Conservation (phyloP, 2,797 vertebrate species). For the Smutsia temminckii region DNA sequence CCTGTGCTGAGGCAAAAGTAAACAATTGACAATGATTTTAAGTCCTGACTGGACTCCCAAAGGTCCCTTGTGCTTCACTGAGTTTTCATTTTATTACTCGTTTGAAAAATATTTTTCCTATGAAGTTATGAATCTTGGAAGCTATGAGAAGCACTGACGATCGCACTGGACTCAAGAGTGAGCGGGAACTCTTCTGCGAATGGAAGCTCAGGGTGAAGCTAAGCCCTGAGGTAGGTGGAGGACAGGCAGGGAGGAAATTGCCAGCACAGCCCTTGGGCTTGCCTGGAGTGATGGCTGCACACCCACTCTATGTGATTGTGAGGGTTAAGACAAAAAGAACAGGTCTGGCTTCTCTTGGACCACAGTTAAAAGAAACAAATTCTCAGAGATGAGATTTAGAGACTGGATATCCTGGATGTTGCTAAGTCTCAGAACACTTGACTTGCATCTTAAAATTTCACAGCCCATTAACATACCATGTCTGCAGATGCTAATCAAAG, state of each 20-base stretch:
- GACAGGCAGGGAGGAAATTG: background rate
- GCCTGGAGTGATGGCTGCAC: too few relatives aligned
- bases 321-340: background rate
- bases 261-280: background rate
- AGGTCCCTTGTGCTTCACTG: slow-evolving; percentile 25
- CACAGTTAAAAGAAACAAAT: background rate
- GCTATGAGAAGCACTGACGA: background rate
- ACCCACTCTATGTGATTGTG: rapidly evolving
- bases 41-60: background rate
- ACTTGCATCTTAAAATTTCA: background rate
- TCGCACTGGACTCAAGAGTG: background rate
- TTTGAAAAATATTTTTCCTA: slow-evolving; percentile 62
- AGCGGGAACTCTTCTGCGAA: background rate
- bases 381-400: background rate
- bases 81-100: slow-evolving; percentile 28
- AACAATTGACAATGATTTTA: background rate
- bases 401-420: background rate
- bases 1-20: slow-evolving; percentile 32
- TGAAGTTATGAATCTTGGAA: slow-evolving; percentile 68
- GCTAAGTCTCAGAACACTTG: background rate
- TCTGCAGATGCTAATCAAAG: background rate
- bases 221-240: background rate
- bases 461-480: background rate
- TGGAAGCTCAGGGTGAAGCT: background rate
- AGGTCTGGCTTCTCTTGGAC: background rate